Percentiles rank a stretch among this genome's conserved stretches.
phyloP scores from a whole-genome alignment of 2,888 invertebrate species.

The Exephanes ischioxanthus region DNA sequence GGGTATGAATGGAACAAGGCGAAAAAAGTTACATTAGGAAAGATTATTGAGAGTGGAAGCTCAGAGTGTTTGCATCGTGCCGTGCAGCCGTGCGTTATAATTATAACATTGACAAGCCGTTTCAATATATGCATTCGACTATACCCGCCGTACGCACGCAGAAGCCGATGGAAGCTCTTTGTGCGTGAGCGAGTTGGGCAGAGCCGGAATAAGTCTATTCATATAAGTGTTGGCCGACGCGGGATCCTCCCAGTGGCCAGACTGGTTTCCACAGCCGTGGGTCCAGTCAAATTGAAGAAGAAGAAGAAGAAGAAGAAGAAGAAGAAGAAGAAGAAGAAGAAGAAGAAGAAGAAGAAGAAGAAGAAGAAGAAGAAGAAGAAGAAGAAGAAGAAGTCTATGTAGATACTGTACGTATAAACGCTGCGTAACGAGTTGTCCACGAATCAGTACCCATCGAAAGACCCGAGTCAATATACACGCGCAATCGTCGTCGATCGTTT shows the following conservation, averaged over 20 bases:
- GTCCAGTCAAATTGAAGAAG: no score
- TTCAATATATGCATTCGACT: not conserved
- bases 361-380: no score
- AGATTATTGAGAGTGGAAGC: constrained; percentile 9
- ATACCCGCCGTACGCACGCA: not conserved
- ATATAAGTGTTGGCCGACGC: not conserved
- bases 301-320: no score
- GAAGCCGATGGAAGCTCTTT: constrained; percentile 54
- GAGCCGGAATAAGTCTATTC: constrained; percentile 36
- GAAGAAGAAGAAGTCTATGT: constrained; percentile 36
- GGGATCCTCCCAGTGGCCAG: no score
- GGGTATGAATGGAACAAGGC: not conserved
- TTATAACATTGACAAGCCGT: constrained; percentile 6
- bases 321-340: no score
- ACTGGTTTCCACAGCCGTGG: no score
- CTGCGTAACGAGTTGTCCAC: constrained; percentile 72
- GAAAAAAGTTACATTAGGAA: constrained; percentile 10
- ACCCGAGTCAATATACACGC: constrained; percentile 75
- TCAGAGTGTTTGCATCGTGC: constrained; percentile 15
- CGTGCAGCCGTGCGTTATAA: constrained; percentile 11
- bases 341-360: no score
- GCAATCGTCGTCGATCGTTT: constrained; percentile 47
- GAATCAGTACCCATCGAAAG: constrained; percentile 76
- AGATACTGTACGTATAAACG: constrained; percentile 66
- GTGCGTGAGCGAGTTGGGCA: constrained; percentile 43